Conservation (phyloP, 2,797 vertebrate genomes). For the Tokudaia muenninki region DNA sequence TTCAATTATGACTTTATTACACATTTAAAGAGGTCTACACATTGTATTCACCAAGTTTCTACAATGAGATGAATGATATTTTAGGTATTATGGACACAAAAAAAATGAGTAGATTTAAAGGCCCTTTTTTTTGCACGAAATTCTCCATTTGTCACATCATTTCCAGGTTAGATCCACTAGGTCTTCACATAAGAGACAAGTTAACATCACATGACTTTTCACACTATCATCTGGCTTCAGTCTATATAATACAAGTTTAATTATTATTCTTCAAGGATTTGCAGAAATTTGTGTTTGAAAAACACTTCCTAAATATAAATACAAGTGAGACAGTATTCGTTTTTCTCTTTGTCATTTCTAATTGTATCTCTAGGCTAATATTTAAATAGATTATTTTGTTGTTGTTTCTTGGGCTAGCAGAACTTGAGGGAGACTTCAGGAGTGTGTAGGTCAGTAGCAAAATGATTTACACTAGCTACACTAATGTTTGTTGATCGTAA, state of each 20-base stretch:
- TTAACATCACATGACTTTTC: background rate
- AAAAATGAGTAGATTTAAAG: background rate
- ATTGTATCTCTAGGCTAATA: constrained; percentile 10
- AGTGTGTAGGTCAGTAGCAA: background rate
- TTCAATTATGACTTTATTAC: background rate
- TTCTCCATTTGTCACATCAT: background rate
- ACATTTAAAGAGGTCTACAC: constrained; percentile 36
- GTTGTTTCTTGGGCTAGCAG: background rate
- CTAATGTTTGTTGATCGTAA: background rate
- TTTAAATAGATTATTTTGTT: constrained; percentile 3
- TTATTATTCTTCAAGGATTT: background rate
- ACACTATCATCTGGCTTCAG: background rate
- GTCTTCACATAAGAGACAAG: background rate
- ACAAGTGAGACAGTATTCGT: background rate
- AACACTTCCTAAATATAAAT: constrained; percentile 5
- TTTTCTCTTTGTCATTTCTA: constrained; percentile 21
- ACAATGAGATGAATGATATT: constrained; percentile 26
- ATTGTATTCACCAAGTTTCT: constrained; percentile 47
- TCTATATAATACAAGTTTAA: background rate
- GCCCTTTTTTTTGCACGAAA: background rate
- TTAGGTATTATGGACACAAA: constrained; percentile 7
- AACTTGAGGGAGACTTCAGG: background rate
- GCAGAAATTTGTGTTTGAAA: background rate
- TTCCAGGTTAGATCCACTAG: background rate
- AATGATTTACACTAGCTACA: background rate